Percentiles rank a stretch among this genome's conserved stretches.
phyloP scores from a whole-genome alignment of 2,113 vertebrate species.

The Rhineura floridana region DNA sequence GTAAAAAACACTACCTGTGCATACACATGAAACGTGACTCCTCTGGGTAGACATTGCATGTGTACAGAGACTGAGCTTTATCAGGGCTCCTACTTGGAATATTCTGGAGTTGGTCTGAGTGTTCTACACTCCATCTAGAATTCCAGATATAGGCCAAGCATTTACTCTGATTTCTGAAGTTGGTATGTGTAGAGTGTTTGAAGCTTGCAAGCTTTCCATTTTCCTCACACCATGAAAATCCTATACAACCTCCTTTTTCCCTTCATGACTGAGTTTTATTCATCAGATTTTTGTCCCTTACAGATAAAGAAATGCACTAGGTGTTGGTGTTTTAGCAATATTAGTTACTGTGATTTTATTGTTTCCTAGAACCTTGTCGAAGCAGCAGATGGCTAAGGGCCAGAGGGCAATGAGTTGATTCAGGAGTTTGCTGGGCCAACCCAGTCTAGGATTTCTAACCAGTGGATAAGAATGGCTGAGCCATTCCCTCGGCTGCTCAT shows the following conservation, averaged over 20 bases:
- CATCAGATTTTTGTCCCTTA: neutral
- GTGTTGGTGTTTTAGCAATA: neutral
- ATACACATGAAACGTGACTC: neutral
- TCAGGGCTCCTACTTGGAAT: neutral
- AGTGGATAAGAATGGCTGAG: conserved; percentile 37
- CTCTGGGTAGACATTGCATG: neutral
- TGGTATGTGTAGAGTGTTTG: neutral
- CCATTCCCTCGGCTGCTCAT: conserved; percentile 69
- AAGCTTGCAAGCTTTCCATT: neutral
- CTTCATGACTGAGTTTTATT: neutral
- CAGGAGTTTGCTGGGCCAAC: neutral
- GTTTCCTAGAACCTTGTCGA: conserved; percentile 13
- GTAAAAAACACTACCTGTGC: neutral
- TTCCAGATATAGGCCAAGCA: neutral
- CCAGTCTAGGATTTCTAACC: neutral
- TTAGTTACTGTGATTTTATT: conserved; percentile 37
- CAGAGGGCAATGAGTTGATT: neutral
- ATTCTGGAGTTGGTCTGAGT: neutral
- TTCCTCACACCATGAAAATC: neutral
- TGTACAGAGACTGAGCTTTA: neutral
- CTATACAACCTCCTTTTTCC: no score
- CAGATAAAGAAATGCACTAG: neutral
- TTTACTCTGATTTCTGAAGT: neutral
- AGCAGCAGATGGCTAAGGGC: neutral
- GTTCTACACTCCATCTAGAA: neutral